These are phyloP conservation scores for Ceyx melanurus DNA, from an alignment of 2,113 vertebrate species.

Conservation along the genomic window DNA sequence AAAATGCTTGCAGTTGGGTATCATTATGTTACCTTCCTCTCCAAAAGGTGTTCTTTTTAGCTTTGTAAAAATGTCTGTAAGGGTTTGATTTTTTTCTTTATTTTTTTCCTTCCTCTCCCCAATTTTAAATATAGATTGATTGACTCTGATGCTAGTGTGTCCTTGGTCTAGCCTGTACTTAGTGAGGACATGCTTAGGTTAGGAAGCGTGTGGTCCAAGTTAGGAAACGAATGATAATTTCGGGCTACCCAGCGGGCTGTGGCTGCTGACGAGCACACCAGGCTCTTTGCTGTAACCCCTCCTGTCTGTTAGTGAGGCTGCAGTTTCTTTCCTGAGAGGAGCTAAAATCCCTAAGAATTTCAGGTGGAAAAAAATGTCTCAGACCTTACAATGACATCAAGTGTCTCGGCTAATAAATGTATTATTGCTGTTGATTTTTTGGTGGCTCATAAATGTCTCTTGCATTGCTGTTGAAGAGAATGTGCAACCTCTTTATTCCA, in stretches of 20 bases:
- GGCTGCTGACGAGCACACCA: neutral
- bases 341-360: neutral
- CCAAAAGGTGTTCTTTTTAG: neutral
- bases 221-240: neutral
- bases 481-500: neutral
- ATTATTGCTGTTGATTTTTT: neutral
- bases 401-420: neutral
- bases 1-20: neutral
- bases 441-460: conserved; percentile 14
- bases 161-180: neutral
- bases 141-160: neutral
- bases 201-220: neutral
- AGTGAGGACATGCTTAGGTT: neutral
- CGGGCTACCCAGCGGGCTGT: neutral
- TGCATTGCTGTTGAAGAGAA: neutral
- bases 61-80: neutral
- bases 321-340: neutral
- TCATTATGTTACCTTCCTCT: neutral
- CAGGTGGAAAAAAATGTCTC: neutral
- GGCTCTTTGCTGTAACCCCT: neutral
- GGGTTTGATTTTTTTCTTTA: neutral
- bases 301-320: neutral
- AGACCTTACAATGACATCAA: neutral
- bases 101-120: neutral
- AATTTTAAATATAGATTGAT: neutral